A percentile compares a stretch with the other conserved stretches of the same genome.
phyloP scores from a whole-genome alignment of 2,888 invertebrate genomes.

The Bombylius major region DNA sequence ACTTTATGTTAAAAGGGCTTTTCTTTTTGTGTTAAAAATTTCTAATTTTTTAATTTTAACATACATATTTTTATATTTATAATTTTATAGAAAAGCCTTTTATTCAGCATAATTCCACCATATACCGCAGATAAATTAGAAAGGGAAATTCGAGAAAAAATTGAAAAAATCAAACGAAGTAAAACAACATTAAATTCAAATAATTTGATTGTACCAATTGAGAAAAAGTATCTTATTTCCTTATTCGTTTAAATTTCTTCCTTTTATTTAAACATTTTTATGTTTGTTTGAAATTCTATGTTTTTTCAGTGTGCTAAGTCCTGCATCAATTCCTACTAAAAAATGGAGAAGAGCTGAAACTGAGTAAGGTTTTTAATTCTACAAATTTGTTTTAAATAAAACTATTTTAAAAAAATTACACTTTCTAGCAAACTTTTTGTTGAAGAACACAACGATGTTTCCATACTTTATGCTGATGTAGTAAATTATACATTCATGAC shows the following conservation, averaged over 20 bases:
- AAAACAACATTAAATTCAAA: constrained; percentile 20
- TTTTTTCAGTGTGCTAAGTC: background rate
- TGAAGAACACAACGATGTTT: constrained; percentile 76
- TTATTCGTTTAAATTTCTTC: too few species aligned
- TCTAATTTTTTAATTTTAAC: background rate
- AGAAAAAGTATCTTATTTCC: background rate
- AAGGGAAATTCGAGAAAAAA: constrained; percentile 45
- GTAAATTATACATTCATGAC: constrained; percentile 87
- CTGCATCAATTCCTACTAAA: background rate
- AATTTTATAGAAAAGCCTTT: constrained; percentile 57
- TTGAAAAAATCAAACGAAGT: constrained; percentile 38
- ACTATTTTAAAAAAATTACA: background rate
- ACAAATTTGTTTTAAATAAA: background rate
- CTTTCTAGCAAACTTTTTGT: constrained; percentile 67
- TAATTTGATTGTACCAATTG: background rate
- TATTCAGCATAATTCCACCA: constrained; percentile 74
- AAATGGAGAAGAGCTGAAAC: constrained; percentile 31
- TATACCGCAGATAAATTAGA: constrained; percentile 59
- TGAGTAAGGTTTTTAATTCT: constrained; percentile 21
- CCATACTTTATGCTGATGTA: constrained; percentile 84
- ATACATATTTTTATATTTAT: background rate
- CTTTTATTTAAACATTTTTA: too few species aligned
- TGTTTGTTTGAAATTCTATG: too few species aligned
- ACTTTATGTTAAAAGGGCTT: background rate
- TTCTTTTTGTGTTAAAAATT: background rate